Conservation (phyloP, 2,888 invertebrate genomes). For the Nomada ruficornis region DNA sequence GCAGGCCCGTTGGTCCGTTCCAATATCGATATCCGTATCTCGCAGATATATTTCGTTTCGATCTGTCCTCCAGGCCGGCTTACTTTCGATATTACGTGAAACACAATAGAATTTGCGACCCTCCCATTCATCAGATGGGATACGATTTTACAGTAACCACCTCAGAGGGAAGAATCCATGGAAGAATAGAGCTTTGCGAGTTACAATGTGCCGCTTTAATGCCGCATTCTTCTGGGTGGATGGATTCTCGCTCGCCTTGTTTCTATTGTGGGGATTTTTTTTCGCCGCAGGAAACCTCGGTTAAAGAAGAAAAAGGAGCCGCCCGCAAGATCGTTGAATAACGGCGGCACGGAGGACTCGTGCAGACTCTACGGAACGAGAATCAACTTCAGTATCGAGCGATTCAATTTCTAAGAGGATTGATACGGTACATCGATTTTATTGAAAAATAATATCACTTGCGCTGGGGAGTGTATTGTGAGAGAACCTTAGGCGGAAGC, state of each 20-base stretch:
- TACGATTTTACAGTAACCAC: neutral
- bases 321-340: neutral
- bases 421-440: conserved; percentile 29
- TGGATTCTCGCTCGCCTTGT: neutral
- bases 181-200: neutral
- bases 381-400: neutral
- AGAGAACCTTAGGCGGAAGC: neutral
- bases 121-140: neutral
- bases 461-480: neutral
- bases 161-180: neutral
- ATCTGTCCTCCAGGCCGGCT: neutral
- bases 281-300: neutral
- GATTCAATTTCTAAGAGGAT: conserved; percentile 38
- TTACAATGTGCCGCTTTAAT: neutral
- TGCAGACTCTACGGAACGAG: neutral
- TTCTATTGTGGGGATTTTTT: neutral
- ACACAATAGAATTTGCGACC: neutral
- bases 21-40: neutral
- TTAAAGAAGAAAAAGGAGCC: neutral
- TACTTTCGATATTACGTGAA: neutral
- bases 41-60: neutral
- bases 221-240: neutral
- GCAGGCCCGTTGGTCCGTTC: neutral
- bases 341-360: neutral
- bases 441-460: conserved; percentile 38